These are phyloP conservation scores for Stomorhina lunata DNA, from an alignment of 2,888 invertebrate genomes.

Conservation along the genomic window DNA sequence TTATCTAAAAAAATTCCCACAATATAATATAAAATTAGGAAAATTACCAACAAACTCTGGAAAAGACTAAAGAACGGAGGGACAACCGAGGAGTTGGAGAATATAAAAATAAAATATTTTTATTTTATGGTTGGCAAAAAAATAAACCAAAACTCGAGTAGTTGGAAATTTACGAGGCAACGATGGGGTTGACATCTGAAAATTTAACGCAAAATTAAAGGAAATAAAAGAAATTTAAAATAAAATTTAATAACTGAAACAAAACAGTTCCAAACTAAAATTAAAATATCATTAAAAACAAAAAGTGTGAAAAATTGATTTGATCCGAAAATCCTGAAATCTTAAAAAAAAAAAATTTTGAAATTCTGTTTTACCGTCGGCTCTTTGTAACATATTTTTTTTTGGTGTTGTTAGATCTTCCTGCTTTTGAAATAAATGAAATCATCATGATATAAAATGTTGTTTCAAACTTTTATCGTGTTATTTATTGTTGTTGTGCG, in stretches of 20 bases:
- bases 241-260: constrained; percentile 6
- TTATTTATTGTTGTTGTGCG: constrained; percentile 65
- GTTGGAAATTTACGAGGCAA: constrained; percentile 70
- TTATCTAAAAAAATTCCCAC: constrained; percentile 63
- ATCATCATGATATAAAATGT: constrained; percentile 73
- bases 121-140: constrained; percentile 31
- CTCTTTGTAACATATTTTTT: constrained; percentile 10
- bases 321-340: neutral
- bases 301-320: neutral
- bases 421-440: constrained; percentile 38
- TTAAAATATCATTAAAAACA: neutral
- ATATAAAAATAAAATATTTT: constrained; percentile 54
- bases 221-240: constrained; percentile 30
- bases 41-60: constrained; percentile 21
- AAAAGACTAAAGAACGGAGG: neutral
- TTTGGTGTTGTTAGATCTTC: neutral
- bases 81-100: constrained; percentile 15
- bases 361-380: constrained; percentile 63
- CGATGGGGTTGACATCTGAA: constrained; percentile 67
- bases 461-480: constrained; percentile 56
- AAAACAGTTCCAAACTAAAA: neutral
- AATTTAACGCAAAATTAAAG: constrained; percentile 46
- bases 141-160: constrained; percentile 59
- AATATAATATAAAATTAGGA: constrained; percentile 50
- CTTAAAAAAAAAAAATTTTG: neutral